Conservation (phyloP, 2,797 vertebrate genomes). For the Scarus forsteni region DNA sequence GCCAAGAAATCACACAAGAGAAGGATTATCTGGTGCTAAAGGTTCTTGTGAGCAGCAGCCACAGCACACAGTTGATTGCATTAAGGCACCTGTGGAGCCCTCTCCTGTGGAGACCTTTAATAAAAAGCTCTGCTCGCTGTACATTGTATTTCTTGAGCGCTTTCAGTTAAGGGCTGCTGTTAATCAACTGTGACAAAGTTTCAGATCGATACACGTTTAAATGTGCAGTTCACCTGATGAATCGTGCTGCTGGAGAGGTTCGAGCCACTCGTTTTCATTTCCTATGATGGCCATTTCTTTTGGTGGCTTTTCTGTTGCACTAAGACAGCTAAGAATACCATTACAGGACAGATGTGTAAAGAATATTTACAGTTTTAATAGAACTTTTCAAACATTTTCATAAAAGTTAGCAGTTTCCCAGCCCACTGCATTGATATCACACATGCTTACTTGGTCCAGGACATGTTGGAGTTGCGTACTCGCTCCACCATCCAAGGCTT, state of each 20-base stretch:
- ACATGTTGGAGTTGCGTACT: no score
- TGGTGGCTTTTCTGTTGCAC: not conserved
- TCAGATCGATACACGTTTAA: conserved; percentile 26
- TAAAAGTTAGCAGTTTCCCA: no score
- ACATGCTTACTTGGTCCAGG: no score
- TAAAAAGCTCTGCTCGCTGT: conserved; percentile 21
- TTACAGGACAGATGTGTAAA: not conserved
- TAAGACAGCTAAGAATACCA: not conserved
- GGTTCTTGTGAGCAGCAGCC: conserved; percentile 54
- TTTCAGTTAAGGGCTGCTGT: conserved; percentile 23
- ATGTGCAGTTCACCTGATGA: not conserved
- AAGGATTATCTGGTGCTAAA: conserved; percentile 68
- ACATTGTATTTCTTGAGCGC: conserved; percentile 34
- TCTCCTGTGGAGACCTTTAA: conserved; percentile 51
- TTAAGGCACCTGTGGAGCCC: conserved; percentile 46
- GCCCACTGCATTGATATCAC: no score
- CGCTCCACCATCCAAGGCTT: no score
- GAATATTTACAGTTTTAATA: no score
- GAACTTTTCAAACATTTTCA: no score
- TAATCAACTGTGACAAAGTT: conserved; percentile 44
- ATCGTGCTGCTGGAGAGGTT: not conserved
- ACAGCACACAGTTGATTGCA: conserved; percentile 61
- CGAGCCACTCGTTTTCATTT: no score
- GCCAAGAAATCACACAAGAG: conserved; percentile 67
- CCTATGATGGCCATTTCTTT: not conserved